These are phyloP conservation scores for Andrena bicolor DNA, from an alignment of 2,888 invertebrate species.

Conservation along the genomic window DNA sequence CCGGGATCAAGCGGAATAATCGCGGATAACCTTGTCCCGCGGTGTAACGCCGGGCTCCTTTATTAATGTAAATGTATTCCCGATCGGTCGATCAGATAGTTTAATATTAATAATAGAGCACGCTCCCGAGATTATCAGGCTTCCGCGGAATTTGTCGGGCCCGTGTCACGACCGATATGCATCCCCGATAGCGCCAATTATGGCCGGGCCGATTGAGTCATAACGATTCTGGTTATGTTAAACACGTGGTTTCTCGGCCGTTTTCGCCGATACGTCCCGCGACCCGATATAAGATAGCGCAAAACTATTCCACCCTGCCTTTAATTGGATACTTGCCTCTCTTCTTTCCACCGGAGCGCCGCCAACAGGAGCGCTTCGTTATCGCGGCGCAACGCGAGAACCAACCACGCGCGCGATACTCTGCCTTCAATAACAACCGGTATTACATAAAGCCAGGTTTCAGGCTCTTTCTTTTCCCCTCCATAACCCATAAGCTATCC, in stretches of 20 bases:
- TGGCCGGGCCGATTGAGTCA: conserved; percentile 62
- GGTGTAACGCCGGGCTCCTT: conserved; percentile 28
- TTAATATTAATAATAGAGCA: conserved; percentile 52
- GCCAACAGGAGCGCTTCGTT: conserved; percentile 16
- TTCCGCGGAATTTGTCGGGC: conserved; percentile 53
- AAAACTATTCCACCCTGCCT: conserved; percentile 35
- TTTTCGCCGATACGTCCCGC: conserved; percentile 49
- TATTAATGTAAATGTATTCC: conserved; percentile 66
- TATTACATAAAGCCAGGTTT: conserved; percentile 32
- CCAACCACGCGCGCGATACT: conserved; percentile 8
- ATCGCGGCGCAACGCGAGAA: conserved; percentile 24
- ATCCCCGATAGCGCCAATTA: conserved; percentile 48
- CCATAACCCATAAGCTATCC: conserved; percentile 19
- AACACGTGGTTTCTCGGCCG: conserved; percentile 47
- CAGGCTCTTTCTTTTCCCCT: conserved; percentile 15
- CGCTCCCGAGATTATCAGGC: conserved; percentile 32
- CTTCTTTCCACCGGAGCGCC: conserved; percentile 4
- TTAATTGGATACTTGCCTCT: conserved; percentile 51
- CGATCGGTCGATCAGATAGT: conserved; percentile 63
- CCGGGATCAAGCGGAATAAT: conserved; percentile 28
- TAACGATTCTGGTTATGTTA: conserved; percentile 68
- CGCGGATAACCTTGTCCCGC: conserved; percentile 43
- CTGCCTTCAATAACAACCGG: conserved; percentile 46
- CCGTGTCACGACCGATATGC: conserved; percentile 42
- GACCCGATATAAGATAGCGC: conserved; percentile 48